A percentile compares a stretch with the other conserved stretches of the same genome.
These are phyloP conservation scores for Cordilura impudica DNA, from an alignment of 2,888 invertebrate species.

Conservation along the genomic window DNA sequence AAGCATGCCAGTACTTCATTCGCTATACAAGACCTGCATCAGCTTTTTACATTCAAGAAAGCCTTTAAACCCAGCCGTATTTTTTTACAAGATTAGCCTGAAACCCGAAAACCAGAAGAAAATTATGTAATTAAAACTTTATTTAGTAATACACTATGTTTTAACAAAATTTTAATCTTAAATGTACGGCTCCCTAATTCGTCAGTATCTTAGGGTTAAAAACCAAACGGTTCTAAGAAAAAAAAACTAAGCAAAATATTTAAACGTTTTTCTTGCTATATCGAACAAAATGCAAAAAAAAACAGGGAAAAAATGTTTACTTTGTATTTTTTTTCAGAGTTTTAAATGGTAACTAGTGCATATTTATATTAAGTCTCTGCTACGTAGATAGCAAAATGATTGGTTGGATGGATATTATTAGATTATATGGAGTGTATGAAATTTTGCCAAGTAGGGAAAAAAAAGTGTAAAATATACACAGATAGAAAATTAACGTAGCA, in stretches of 20 bases:
- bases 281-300: not conserved
- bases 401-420: conserved; percentile 47
- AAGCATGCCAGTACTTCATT: too few relatives aligned
- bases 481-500: conserved; percentile 34
- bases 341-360: not conserved
- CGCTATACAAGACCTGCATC: too few relatives aligned
- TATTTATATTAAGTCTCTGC: not conserved
- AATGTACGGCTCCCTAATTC: not conserved
- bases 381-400: conserved; percentile 12
- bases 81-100: too few relatives aligned
- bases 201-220: not conserved
- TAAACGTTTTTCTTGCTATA: not conserved
- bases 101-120: too few relatives aligned
- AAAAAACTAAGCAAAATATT: not conserved
- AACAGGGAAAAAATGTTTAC: not conserved
- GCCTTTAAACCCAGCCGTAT: too few relatives aligned
- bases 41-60: too few relatives aligned
- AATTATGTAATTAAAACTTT: too few relatives aligned
- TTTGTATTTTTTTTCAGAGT: not conserved
- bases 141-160: too few relatives aligned
- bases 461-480: conserved; percentile 36
- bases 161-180: not conserved
- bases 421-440: conserved; percentile 42
- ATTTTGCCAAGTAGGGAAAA: conserved; percentile 25
- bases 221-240: not conserved